A percentile compares a stretch with the other conserved stretches of the same genome.
Conservation (phyloP, 2,888 invertebrate genomes). For the Dicranocentrus wangi region DNA sequence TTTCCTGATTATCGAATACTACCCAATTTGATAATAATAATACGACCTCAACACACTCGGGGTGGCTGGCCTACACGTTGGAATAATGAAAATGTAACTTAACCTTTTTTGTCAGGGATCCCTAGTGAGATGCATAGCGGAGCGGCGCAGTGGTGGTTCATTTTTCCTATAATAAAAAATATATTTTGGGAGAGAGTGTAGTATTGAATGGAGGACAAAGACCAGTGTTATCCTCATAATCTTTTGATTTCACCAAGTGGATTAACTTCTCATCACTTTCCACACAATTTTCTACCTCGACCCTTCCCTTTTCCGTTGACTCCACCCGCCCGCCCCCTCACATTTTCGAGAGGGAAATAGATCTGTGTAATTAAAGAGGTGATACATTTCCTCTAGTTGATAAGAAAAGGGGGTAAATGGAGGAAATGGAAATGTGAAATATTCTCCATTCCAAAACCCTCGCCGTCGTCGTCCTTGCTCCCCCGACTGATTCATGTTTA, state of each 20-base stretch:
- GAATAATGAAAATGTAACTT: slow-evolving; percentile 44
- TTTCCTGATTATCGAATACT: not conserved
- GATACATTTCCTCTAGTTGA: slow-evolving; percentile 56
- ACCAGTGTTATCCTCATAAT: slow-evolving; percentile 22
- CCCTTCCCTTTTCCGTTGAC: not conserved
- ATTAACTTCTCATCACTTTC: slow-evolving; percentile 62
- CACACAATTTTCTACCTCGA: not conserved
- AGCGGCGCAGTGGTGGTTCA: not conserved
- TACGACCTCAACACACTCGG: not conserved
- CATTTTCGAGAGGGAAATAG: slow-evolving; percentile 15
- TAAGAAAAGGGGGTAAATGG: slow-evolving; percentile 22
- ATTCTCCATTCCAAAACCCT: slow-evolving; percentile 20
- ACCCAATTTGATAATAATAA: slow-evolving; percentile 12
- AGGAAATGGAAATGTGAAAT: slow-evolving; percentile 46
- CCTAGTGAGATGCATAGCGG: not conserved
- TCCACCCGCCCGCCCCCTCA: not conserved
- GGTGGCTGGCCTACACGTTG: too few relatives aligned
- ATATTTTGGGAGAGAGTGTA: too few relatives aligned
- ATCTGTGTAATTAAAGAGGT: slow-evolving; percentile 60
- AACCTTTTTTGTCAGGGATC: slow-evolving; percentile 29
- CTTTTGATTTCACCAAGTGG: slow-evolving; percentile 57
- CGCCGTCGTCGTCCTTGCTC: not conserved
- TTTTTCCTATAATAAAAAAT: not conserved
- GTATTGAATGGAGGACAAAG: too few relatives aligned
- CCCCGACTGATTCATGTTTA: slow-evolving; percentile 10